These are phyloP conservation scores for Eupithecia vulgata DNA, from an alignment of 2,888 invertebrate genomes.

Conservation along the genomic window DNA sequence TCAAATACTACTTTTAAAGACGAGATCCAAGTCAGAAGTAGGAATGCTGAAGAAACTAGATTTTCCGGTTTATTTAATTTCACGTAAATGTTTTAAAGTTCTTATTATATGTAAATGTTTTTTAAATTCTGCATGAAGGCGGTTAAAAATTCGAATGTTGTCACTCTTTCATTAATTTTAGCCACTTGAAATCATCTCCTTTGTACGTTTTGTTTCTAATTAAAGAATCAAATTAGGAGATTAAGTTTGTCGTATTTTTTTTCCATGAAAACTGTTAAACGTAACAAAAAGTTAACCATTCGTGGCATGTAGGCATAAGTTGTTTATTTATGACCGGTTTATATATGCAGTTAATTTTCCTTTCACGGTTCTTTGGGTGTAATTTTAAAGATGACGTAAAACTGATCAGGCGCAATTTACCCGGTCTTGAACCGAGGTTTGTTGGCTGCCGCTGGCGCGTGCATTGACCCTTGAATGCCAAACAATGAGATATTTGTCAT, in stretches of 20 bases:
- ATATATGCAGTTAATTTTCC: conserved; percentile 37
- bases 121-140: not conserved
- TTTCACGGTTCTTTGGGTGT: conserved; percentile 58
- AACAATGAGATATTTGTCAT: conserved; percentile 69
- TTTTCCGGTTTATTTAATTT: conserved; percentile 28
- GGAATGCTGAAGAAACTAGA: conserved; percentile 31
- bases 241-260: not conserved
- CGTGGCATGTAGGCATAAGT: conserved; percentile 1
- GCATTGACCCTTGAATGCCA: conserved; percentile 74
- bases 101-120: not conserved
- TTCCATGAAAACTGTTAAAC: not conserved
- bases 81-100: conserved; percentile 12
- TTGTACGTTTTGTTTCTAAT: not conserved
- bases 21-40: conserved; percentile 24
- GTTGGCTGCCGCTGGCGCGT: conserved; percentile 60
- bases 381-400: conserved; percentile 75
- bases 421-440: conserved; percentile 68
- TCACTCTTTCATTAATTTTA: not conserved
- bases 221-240: not conserved
- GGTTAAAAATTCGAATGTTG: not conserved
- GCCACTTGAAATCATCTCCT: not conserved
- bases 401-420: conserved; percentile 53
- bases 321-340: conserved; percentile 1
- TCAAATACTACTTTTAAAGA: conserved; percentile 33
- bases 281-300: not conserved